Conservation (phyloP, 2,888 invertebrate genomes). For the Onchidella celtica region DNA sequence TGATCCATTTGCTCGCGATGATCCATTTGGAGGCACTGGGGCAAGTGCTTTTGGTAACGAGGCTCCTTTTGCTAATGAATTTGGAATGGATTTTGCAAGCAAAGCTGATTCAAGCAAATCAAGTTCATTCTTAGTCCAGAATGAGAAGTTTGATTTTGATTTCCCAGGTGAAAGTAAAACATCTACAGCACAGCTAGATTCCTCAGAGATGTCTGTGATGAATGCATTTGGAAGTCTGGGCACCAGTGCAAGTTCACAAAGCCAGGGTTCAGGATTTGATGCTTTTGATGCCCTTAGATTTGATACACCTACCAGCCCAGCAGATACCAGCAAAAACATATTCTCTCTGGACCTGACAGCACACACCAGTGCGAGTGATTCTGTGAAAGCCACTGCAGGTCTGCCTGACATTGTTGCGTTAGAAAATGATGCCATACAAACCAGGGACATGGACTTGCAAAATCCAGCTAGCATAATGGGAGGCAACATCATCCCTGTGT, state of each 20-base stretch:
- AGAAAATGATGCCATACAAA: not conserved
- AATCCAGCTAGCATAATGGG: not conserved
- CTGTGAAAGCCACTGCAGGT: not conserved
- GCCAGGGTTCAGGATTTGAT: not conserved
- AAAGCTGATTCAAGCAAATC: too few species aligned
- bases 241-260: too few species aligned
- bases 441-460: not conserved
- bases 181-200: not conserved
- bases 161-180: not conserved
- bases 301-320: not conserved
- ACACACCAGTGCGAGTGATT: not conserved
- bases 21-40: not conserved
- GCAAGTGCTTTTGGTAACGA: not conserved
- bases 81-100: not conserved
- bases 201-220: not conserved
- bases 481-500: not conserved
- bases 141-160: conserved; percentile 6
- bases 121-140: too few species aligned
- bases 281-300: not conserved
- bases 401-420: not conserved
- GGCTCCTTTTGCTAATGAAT: not conserved
- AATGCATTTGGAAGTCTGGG: conserved; percentile 26
- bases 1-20: not conserved
- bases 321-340: not conserved
- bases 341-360: not conserved